Evolutionary conservation across 92 coral and sea anemone species (phyloP).

Genomic region (Phenganax subtilis): DNA sequence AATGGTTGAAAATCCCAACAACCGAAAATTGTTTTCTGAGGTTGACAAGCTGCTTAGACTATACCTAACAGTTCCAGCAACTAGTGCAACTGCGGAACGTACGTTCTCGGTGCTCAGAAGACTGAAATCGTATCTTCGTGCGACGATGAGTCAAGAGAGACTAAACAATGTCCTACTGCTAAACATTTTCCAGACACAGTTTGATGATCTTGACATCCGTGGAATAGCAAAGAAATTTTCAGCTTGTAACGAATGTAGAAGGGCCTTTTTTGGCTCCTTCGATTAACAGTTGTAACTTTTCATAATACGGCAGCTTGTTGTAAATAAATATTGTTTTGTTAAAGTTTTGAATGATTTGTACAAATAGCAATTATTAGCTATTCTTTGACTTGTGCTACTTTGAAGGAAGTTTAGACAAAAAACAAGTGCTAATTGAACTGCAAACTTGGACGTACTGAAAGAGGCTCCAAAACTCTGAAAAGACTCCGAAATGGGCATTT

Average conservation of each 20-base stretch:
- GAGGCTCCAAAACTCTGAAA: no score
- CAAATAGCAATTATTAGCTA: no score
- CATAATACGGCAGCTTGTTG: background rate
- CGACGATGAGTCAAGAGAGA: slow-evolving; percentile 10
- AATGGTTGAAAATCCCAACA: slow-evolving; percentile 33
- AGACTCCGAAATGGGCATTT: no score
- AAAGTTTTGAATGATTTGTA: background rate
- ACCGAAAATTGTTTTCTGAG: slow-evolving; percentile 31
- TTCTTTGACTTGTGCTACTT: no score
- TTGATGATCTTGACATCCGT: slow-evolving; percentile 30
- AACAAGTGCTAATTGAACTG: no score
- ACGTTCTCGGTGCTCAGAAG: slow-evolving; percentile 32
- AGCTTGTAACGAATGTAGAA: slow-evolving; percentile 29
- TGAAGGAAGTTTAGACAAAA: no score
- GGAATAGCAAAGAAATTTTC: slow-evolving; percentile 33
- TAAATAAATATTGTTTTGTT: background rate
- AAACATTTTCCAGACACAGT: slow-evolving; percentile 22
- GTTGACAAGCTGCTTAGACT: slow-evolving; percentile 37
- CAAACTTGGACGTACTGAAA: no score
- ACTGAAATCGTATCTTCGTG: slow-evolving; percentile 24
- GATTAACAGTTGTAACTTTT: background rate
- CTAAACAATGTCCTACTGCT: slow-evolving; percentile 23
- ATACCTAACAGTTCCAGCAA: slow-evolving; percentile 32
- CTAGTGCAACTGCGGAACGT: slow-evolving; percentile 28
- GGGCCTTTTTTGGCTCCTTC: slow-evolving; percentile 34